Conservation (phyloP, 2,113 vertebrate species). For the Odontophorus gujanensis region DNA sequence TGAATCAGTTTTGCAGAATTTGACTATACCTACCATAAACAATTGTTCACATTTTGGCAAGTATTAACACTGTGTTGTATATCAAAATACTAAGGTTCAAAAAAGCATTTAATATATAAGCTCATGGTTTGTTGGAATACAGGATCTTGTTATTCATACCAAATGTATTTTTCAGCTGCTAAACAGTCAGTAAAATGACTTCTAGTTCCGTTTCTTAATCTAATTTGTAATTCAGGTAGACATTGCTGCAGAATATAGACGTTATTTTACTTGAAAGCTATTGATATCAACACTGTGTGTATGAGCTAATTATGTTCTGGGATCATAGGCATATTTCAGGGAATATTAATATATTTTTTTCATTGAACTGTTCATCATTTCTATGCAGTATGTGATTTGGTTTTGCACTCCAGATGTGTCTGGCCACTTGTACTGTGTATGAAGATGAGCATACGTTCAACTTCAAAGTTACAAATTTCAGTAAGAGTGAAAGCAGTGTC, state of each 20-base stretch:
- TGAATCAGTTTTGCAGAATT: conserved; percentile 29
- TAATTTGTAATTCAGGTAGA: neutral
- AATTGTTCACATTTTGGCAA: neutral
- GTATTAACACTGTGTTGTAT: conserved; percentile 24
- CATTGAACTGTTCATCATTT: neutral
- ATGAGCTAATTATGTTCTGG: neutral
- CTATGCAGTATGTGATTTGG: neutral
- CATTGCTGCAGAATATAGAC: neutral
- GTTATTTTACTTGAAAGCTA: neutral
- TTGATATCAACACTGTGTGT: neutral
- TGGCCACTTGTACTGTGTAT: neutral
- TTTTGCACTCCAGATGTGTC: neutral
- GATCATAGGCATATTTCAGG: neutral
- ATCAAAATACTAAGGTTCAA: neutral
- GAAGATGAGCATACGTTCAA: neutral
- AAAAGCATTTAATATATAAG: neutral
- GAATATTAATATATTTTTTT: neutral
- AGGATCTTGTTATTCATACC: neutral
- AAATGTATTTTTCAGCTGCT: neutral
- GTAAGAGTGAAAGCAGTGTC: neutral
- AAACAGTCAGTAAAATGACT: neutral
- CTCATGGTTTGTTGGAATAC: neutral
- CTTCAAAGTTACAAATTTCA: neutral
- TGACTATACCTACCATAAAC: conserved; percentile 6
- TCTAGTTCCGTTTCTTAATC: neutral